These are phyloP conservation scores for Apteryx owenii DNA, from an alignment of 2,113 vertebrate genomes.

Conservation along the genomic window DNA sequence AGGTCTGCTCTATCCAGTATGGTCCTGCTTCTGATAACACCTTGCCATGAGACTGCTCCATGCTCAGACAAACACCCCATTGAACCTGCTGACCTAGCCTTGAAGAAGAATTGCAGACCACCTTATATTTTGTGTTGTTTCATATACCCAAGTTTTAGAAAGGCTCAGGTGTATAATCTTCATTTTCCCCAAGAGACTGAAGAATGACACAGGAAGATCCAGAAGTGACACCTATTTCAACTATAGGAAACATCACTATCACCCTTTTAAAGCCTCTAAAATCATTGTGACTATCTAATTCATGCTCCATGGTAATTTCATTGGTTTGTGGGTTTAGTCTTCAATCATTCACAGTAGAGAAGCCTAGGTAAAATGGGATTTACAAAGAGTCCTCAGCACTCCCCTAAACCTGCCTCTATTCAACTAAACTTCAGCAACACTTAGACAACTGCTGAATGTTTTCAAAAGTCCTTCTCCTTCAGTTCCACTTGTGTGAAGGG, in stretches of 20 bases:
- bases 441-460: neutral
- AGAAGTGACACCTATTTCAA: neutral
- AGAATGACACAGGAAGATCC: neutral
- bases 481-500: neutral
- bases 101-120: neutral
- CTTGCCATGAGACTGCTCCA: neutral
- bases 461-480: neutral
- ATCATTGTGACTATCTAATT: neutral
- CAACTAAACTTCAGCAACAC: neutral
- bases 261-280: neutral
- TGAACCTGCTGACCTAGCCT: neutral
- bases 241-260: neutral
- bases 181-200: neutral
- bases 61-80: neutral
- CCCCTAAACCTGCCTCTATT: neutral
- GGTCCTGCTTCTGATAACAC: neutral
- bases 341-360: neutral
- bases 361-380: neutral
- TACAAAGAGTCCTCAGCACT: neutral
- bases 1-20: accelerated
- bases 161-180: neutral
- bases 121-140: neutral
- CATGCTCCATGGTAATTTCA: neutral
- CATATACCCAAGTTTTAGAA: neutral
- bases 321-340: neutral